Conservation (phyloP, 1,140 invertebrate genomes). For the Drosophila grimshawi region DNA sequence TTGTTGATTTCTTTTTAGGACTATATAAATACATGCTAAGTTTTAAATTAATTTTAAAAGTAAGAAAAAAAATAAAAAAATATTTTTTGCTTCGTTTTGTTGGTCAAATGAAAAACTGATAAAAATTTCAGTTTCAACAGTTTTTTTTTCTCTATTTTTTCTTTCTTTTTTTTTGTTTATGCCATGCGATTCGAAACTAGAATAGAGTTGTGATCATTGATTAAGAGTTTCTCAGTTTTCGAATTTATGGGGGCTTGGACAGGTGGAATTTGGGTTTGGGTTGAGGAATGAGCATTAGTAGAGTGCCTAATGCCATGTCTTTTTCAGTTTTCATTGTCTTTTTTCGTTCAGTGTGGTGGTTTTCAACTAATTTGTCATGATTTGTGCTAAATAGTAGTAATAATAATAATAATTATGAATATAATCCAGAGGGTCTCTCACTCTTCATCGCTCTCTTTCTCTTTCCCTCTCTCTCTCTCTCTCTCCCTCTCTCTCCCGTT, state of each 20-base stretch:
- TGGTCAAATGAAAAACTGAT: conserved; percentile 7
- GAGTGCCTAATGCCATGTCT: background rate
- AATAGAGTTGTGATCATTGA: conserved; percentile 82
- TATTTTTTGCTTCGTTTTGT: conserved; percentile 8
- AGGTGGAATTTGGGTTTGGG: no score
- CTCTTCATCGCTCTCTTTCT: background rate
- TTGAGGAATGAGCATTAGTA: background rate
- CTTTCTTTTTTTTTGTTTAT: conserved; percentile 8
- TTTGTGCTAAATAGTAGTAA: conserved; percentile 80
- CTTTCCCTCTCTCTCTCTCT: no score
- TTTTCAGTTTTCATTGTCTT: conserved; percentile 16
- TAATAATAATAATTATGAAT: conserved; percentile 56
- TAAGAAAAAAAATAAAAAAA: conserved; percentile 69
- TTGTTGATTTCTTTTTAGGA: conserved; percentile 13
- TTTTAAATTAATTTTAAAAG: conserved; percentile 65
- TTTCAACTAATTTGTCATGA: conserved; percentile 74
- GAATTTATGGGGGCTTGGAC: background rate
- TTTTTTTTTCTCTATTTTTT: background rate
- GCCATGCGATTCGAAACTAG: conserved; percentile 37
- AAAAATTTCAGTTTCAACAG: background rate
- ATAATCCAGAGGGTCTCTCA: conserved; percentile 17
- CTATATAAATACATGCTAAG: conserved; percentile 62
- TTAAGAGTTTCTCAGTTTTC: conserved; percentile 42
- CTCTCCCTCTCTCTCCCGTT: background rate
- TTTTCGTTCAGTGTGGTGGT: conserved; percentile 3